Evolutionary conservation across 1,140 invertebrate genomes (phyloP).

Genomic region (Macrosteles quadrilineatus): DNA sequence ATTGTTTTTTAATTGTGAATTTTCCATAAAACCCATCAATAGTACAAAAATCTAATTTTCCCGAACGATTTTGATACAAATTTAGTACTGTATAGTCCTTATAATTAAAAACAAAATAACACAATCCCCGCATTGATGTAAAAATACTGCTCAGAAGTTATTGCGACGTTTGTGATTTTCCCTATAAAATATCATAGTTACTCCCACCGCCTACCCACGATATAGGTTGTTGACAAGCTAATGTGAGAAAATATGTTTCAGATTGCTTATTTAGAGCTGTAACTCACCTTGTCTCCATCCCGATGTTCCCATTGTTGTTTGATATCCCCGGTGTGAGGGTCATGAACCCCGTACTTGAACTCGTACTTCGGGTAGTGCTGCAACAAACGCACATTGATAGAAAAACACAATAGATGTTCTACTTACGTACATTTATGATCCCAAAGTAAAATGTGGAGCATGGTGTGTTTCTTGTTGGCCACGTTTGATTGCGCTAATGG

Average conservation of each 20-base stretch:
- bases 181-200: too few species aligned
- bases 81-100: too few species aligned
- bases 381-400: slow-evolving; percentile 15
- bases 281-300: slow-evolving; percentile 40
- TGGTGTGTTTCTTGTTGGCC: not conserved
- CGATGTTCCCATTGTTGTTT: slow-evolving; percentile 48
- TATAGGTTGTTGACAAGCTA: too few species aligned
- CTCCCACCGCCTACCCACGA: too few species aligned
- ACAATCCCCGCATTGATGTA: too few species aligned
- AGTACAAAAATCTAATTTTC: too few species aligned
- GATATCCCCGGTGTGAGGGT: slow-evolving; percentile 48
- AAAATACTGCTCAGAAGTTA: not conserved
- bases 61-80: too few species aligned
- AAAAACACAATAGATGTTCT: not conserved
- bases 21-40: too few species aligned
- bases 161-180: too few species aligned
- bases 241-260: not conserved
- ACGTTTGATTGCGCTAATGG: not conserved
- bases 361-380: slow-evolving; percentile 45
- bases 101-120: too few species aligned
- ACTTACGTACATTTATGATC: not conserved
- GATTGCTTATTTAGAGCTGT: not conserved
- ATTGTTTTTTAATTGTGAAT: too few species aligned
- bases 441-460: not conserved
- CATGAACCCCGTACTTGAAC: slow-evolving; percentile 50